A percentile compares a stretch with the other conserved stretches of the same genome.
Conservation (phyloP, 2,888 invertebrate species). For the Panzeria rudis region DNA sequence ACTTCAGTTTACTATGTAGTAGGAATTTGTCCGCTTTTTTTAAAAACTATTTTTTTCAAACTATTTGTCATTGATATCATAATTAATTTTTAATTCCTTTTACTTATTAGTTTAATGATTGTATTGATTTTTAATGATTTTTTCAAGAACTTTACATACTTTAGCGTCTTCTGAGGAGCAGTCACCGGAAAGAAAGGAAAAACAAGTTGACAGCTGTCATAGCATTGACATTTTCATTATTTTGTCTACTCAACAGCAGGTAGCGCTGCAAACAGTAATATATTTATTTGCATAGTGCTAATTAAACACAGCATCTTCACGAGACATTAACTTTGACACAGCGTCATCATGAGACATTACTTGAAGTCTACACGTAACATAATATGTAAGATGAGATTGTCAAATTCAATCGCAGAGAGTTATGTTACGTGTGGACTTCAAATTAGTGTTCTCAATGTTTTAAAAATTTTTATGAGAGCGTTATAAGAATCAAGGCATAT, state of each 20-base stretch:
- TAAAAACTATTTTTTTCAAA: background rate
- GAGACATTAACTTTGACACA: too few relatives aligned
- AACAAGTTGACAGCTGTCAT: constrained; percentile 75
- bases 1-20: too few relatives aligned
- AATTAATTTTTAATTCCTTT: constrained; percentile 49
- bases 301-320: constrained; percentile 7
- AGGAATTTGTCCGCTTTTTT: background rate
- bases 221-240: constrained; percentile 11
- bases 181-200: constrained; percentile 84
- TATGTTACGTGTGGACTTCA: too few relatives aligned
- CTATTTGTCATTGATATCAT: background rate
- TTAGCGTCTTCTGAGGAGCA: constrained; percentile 81
- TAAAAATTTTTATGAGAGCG: too few relatives aligned
- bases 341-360: too few relatives aligned
- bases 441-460: too few relatives aligned
- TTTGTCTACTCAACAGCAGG: constrained; percentile 7
- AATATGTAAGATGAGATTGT: too few relatives aligned
- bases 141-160: constrained; percentile 80
- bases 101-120: constrained; percentile 71
- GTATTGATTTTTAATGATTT: constrained; percentile 78
- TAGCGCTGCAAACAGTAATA: background rate
- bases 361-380: too few relatives aligned
- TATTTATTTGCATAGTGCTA: constrained; percentile 11
- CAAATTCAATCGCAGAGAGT: too few relatives aligned
- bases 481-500: too few relatives aligned